Conservation (phyloP, 2,113 vertebrate genomes). For the Paedocypris sp. region DNA sequence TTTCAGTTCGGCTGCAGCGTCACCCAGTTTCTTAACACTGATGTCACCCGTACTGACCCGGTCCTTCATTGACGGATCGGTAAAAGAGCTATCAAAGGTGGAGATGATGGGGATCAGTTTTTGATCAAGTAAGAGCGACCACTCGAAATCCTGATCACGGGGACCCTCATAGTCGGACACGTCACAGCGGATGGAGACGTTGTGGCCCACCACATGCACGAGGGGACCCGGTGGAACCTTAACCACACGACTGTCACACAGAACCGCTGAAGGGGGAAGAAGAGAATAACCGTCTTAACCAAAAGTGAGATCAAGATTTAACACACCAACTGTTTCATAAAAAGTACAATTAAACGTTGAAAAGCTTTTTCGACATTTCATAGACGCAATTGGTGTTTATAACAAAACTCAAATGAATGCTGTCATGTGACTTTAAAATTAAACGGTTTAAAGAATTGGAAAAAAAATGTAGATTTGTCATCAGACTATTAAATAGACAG, state of each 20-base stretch:
- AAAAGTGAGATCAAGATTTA: no score
- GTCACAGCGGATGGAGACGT: conserved; percentile 73
- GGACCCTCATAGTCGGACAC: conserved; percentile 81
- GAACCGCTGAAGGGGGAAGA: conserved; percentile 43
- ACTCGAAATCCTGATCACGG: conserved; percentile 82
- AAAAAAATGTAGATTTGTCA: no score
- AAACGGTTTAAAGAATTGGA: no score
- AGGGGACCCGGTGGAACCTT: conserved; percentile 71
- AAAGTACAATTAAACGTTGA: no score
- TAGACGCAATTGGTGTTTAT: no score
- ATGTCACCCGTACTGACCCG: conserved; percentile 59
- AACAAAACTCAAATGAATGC: no score
- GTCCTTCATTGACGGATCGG: conserved; percentile 50
- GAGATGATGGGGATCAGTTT: conserved; percentile 54
- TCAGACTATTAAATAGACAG: no score
- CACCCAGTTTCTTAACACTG: conserved; percentile 52
- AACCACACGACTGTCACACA: conserved; percentile 70
- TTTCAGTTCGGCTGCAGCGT: conserved; percentile 60
- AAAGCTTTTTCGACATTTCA: no score
- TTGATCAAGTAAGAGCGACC: conserved; percentile 48
- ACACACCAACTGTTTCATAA: no score
- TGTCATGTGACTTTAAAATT: no score
- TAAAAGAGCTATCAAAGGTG: conserved; percentile 64
- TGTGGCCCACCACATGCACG: conserved; percentile 72
- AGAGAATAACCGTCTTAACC: no score